These are phyloP conservation scores for Thymallus thymallus DNA, from an alignment of 2,113 vertebrate genomes.

Conservation along the genomic window DNA sequence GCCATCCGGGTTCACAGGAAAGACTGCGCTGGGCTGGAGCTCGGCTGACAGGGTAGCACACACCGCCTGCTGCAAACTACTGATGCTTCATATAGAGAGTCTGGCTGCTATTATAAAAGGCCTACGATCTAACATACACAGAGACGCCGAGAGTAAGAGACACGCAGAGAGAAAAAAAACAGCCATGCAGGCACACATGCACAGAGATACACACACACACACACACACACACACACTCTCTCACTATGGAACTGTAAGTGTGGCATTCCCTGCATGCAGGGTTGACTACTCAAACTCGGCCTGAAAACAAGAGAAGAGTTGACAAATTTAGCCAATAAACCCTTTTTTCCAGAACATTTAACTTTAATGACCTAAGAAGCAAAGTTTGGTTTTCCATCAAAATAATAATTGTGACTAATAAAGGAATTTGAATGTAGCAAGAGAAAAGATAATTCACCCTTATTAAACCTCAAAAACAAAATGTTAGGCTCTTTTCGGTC, in stretches of 20 bases:
- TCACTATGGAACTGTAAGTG: neutral
- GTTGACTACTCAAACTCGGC: too few species aligned
- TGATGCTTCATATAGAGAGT: conserved; percentile 7
- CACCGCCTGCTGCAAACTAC: conserved; percentile 1
- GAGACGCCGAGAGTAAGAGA: conserved; percentile 5
- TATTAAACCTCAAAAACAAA: too few species aligned
- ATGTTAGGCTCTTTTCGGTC: too few species aligned
- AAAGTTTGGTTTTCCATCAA: too few species aligned
- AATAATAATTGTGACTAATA: too few species aligned
- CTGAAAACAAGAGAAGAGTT: too few species aligned
- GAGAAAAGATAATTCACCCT: too few species aligned
- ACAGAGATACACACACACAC: neutral
- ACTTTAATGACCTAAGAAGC: too few species aligned
- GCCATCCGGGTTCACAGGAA: conserved; percentile 10
- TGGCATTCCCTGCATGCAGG: conserved; percentile 22
- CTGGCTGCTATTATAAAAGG: conserved; percentile 21
- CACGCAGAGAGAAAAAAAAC: neutral
- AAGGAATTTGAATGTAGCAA: too few species aligned
- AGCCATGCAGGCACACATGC: too few species aligned
- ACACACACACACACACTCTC: neutral
- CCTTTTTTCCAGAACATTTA: too few species aligned
- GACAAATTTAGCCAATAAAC: too few species aligned
- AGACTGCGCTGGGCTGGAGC: neutral
- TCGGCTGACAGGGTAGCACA: neutral
- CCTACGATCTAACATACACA: neutral